phyloP scores from a whole-genome alignment of 2,888 invertebrate species.

The Stratiomys singularior region DNA sequence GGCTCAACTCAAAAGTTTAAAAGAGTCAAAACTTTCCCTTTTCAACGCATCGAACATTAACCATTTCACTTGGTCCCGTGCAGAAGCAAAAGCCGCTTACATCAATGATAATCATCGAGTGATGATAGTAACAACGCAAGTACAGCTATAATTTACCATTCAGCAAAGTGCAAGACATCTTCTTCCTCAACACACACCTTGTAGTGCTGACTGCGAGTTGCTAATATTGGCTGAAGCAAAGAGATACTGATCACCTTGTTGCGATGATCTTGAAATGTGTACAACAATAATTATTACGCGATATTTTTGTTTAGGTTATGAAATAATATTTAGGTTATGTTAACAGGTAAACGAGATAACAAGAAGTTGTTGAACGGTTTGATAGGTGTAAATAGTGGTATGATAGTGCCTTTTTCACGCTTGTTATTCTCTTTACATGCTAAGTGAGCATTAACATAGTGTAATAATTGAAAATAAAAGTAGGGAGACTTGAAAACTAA shows the following conservation, averaged over 20 bases:
- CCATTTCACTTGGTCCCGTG: slow-evolving; percentile 16
- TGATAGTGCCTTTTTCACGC: not conserved
- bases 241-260: not conserved
- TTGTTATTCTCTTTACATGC: too few species aligned
- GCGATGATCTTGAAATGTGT: slow-evolving; percentile 7
- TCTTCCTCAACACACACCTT: not conserved
- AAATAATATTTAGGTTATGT: not conserved
- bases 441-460: too few species aligned
- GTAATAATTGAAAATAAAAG: too few species aligned
- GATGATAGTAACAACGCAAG: too few species aligned
- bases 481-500: too few species aligned
- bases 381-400: too few species aligned
- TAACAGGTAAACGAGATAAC: too few species aligned
- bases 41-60: slow-evolving; percentile 5
- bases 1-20: not conserved
- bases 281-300: not conserved
- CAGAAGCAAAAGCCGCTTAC: not conserved
- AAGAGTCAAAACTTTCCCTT: slow-evolving; percentile 28
- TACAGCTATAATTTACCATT: not conserved
- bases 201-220: not conserved
- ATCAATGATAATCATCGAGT: not conserved
- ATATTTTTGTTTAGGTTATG: not conserved
- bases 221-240: not conserved
- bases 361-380: too few species aligned
- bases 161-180: not conserved